Conservation (phyloP, 2,888 invertebrate genomes). For the Heliconius ismenius region DNA sequence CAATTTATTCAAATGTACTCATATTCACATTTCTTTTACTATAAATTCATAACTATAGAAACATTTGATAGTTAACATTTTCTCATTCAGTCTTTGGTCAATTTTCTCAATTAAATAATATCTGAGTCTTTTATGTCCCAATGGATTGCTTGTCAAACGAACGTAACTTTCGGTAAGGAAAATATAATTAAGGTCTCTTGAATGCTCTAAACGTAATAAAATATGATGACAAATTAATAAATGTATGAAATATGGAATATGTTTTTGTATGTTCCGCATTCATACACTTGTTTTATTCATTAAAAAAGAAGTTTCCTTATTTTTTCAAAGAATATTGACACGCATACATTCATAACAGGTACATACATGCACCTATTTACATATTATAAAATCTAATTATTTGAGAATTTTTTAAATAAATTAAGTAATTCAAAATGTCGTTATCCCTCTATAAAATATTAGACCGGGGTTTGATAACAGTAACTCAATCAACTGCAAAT, state of each 20-base stretch:
- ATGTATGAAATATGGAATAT: neutral
- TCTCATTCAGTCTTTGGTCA: neutral
- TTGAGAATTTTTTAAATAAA: neutral
- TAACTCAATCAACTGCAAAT: conserved; percentile 38
- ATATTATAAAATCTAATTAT: neutral
- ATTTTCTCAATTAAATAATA: conserved; percentile 11
- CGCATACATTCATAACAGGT: neutral
- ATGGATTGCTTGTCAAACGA: neutral
- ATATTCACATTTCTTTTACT: too few species aligned
- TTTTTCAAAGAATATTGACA: neutral
- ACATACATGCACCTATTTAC: neutral
- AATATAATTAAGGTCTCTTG: neutral
- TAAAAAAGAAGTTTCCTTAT: neutral
- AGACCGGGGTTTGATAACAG: conserved; percentile 57
- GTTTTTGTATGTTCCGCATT: neutral
- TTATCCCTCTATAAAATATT: conserved; percentile 57
- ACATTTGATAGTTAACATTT: neutral
- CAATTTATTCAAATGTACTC: too few species aligned
- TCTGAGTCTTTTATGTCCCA: neutral
- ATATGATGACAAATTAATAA: neutral
- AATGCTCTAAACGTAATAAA: neutral
- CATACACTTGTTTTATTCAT: neutral
- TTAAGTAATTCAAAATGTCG: conserved; percentile 36
- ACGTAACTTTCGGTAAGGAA: conserved; percentile 1
- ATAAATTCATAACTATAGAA: neutral